These are phyloP conservation scores for Sorex fumeus DNA, from an alignment of 2,113 vertebrate genomes.

Conservation along the genomic window DNA sequence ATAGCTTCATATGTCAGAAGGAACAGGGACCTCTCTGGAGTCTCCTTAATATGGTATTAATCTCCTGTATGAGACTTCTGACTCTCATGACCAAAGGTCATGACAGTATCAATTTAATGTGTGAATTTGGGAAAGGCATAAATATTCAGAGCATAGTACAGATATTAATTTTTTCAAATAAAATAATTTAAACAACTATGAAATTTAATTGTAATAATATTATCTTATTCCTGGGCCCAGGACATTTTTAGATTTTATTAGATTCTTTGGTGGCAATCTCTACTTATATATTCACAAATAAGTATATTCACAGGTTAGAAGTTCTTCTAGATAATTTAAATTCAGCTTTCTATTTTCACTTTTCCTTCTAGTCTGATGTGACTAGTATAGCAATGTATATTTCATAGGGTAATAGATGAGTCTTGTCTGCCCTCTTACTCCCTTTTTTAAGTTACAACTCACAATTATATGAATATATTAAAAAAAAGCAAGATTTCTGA, in stretches of 20 bases:
- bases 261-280: background rate
- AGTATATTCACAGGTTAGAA: conserved; percentile 7
- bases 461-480: background rate
- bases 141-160: background rate
- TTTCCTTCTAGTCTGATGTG: background rate
- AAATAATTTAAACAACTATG: background rate
- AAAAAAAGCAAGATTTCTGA: background rate
- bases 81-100: background rate
- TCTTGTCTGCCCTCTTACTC: background rate
- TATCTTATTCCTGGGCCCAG: background rate
- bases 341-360: conserved; percentile 38
- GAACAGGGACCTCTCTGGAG: background rate
- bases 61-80: background rate
- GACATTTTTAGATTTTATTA: background rate
- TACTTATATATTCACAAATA: conserved; percentile 26
- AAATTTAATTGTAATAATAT: background rate
- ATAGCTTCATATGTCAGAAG: background rate
- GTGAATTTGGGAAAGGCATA: background rate
- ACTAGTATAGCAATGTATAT: background rate
- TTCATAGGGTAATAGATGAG: background rate
- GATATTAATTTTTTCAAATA: background rate
- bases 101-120: background rate
- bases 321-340: conserved; percentile 9
- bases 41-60: background rate
- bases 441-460: background rate